These are phyloP conservation scores for Uria lomvia DNA, from an alignment of 2,113 vertebrate genomes.

Conservation along the genomic window DNA sequence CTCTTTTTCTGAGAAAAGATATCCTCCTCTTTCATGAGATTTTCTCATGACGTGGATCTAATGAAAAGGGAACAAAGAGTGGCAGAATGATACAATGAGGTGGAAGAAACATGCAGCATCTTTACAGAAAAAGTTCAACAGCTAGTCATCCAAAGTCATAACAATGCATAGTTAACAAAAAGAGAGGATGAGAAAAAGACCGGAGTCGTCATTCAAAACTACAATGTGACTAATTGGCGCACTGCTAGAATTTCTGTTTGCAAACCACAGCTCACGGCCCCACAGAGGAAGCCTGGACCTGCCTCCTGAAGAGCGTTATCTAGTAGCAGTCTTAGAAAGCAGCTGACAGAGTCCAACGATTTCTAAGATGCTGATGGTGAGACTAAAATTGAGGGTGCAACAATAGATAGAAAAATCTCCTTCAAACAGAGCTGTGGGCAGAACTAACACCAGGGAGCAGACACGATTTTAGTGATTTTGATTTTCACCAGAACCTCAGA, in stretches of 20 bases:
- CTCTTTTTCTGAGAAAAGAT: neutral
- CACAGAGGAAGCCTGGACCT: neutral
- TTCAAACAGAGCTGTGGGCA: neutral
- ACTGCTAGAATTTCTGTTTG: neutral
- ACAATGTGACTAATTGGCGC: neutral
- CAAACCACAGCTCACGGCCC: neutral
- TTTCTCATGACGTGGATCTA: neutral
- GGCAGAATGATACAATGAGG: neutral
- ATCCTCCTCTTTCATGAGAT: neutral
- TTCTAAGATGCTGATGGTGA: neutral
- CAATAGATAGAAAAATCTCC: neutral
- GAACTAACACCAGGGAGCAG: neutral
- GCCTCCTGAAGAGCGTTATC: neutral
- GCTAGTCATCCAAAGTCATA: neutral
- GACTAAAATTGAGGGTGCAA: neutral
- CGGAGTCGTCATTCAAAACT: neutral
- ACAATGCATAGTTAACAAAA: neutral
- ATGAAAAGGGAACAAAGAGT: neutral
- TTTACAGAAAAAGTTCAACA: neutral
- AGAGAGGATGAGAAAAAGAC: neutral
- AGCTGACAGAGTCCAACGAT: neutral
- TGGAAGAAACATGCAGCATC: neutral
- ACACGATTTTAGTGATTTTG: neutral
- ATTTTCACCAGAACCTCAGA: neutral
- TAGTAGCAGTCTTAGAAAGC: neutral